Evolutionary conservation across 2,888 invertebrate species (phyloP).

Genomic region (Andricus curvator): DNA sequence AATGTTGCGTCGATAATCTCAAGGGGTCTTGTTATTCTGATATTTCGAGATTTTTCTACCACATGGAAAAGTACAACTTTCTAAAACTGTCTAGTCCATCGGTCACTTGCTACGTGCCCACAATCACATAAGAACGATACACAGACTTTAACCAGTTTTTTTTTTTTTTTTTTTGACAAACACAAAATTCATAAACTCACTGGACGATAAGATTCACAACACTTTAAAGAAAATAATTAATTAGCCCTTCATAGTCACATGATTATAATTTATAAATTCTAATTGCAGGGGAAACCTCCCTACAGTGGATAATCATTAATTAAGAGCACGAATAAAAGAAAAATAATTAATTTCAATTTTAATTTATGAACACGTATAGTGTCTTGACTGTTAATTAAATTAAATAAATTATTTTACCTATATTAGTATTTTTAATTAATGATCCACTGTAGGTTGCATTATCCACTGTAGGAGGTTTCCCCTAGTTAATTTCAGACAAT

Average conservation of each 20-base stretch:
- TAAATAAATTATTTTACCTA: too few relatives aligned
- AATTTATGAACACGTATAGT: too few relatives aligned
- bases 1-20: slow-evolving; percentile 14
- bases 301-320: too few relatives aligned
- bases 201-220: background rate
- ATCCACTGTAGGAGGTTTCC: too few relatives aligned
- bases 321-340: too few relatives aligned
- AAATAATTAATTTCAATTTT: too few relatives aligned
- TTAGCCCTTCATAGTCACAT: background rate
- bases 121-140: slow-evolving; percentile 8
- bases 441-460: too few relatives aligned
- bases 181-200: slow-evolving; percentile 7
- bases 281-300: background rate
- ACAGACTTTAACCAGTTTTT: background rate
- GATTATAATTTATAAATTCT: background rate
- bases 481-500: background rate
- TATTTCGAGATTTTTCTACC: background rate
- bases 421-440: too few relatives aligned
- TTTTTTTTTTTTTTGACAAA: background rate
- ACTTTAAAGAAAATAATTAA: background rate
- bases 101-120: background rate
- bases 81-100: slow-evolving; percentile 27
- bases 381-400: too few relatives aligned
- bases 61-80: slow-evolving; percentile 36
- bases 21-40: slow-evolving; percentile 20